A percentile compares a stretch with the other conserved stretches of the same genome.
phyloP scores from a whole-genome alignment of 2,113 vertebrate species.

The Charadrius vociferus region DNA sequence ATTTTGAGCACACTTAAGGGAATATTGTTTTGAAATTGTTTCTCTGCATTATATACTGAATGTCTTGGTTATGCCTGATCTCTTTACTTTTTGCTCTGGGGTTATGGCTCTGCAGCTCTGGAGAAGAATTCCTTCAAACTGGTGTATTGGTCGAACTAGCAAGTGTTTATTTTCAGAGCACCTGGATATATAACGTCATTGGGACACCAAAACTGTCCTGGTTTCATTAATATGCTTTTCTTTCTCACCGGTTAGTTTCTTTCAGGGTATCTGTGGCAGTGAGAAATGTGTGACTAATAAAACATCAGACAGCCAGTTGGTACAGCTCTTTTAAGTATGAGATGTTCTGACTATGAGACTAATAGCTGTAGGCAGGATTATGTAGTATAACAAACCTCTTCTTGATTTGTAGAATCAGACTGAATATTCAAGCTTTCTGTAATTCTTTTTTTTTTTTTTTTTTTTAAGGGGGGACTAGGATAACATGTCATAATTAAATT shows the following conservation, averaged over 20 bases:
- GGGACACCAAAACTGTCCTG: neutral
- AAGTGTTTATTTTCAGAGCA: neutral
- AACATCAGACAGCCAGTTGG: neutral
- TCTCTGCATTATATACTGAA: neutral
- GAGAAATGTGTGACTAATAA: neutral
- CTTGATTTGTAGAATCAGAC: neutral
- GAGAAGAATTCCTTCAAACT: neutral
- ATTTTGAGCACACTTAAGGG: neutral
- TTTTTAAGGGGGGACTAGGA: rapidly evolving
- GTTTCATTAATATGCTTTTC: neutral
- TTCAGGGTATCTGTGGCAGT: neutral
- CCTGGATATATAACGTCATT: neutral
- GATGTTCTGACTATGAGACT: neutral
- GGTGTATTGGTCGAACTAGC: neutral
- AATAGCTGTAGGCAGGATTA: neutral
- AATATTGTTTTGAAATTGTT: neutral
- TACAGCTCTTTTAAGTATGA: neutral
- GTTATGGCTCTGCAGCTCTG: neutral
- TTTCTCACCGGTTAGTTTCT: neutral
- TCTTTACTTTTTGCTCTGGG: neutral
- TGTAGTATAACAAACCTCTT: neutral
- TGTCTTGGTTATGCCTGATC: neutral
- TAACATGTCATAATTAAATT: neutral
- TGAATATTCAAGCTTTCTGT: neutral
- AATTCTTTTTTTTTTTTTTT: neutral